Evolutionary conservation across 2,797 vertebrate genomes (phyloP).

Genomic region (Coreius guichenoti): DNA sequence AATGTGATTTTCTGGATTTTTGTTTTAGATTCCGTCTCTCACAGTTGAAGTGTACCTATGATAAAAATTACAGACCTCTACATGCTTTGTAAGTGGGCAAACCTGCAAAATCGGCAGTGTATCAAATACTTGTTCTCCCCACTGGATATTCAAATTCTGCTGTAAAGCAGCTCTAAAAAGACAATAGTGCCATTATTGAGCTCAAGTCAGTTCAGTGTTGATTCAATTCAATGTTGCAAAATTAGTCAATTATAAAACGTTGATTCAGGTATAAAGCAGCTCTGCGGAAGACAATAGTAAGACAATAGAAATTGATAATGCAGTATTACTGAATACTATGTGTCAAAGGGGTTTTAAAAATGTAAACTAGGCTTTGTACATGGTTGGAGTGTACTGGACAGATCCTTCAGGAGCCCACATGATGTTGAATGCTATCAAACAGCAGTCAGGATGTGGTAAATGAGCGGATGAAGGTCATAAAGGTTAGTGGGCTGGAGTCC

Average conservation of each 20-base stretch:
- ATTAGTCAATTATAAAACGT: neutral
- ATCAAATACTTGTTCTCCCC: too few species aligned
- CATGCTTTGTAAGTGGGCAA: too few species aligned
- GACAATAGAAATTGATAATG: neutral
- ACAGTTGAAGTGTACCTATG: too few species aligned
- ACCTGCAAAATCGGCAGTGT: too few species aligned
- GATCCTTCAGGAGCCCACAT: neutral
- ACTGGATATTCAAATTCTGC: too few species aligned
- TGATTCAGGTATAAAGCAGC: neutral
- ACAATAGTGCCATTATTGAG: neutral
- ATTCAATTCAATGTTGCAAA: neutral
- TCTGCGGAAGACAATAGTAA: neutral
- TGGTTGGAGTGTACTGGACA: neutral
- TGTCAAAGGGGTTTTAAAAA: neutral
- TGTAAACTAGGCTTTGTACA: neutral
- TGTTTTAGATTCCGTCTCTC: too few species aligned
- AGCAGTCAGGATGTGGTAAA: neutral
- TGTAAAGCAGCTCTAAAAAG: too few species aligned
- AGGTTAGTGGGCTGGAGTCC: slow-evolving; percentile 10
- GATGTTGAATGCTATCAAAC: neutral
- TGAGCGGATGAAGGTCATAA: slow-evolving; percentile 18
- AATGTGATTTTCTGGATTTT: too few species aligned
- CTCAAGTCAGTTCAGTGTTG: neutral
- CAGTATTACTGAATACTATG: neutral
- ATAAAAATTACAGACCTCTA: too few species aligned